A percentile compares a stretch with the other conserved stretches of the same genome.
phyloP scores from a whole-genome alignment of 2,113 vertebrate species.

The Nesospiza acunhae region DNA sequence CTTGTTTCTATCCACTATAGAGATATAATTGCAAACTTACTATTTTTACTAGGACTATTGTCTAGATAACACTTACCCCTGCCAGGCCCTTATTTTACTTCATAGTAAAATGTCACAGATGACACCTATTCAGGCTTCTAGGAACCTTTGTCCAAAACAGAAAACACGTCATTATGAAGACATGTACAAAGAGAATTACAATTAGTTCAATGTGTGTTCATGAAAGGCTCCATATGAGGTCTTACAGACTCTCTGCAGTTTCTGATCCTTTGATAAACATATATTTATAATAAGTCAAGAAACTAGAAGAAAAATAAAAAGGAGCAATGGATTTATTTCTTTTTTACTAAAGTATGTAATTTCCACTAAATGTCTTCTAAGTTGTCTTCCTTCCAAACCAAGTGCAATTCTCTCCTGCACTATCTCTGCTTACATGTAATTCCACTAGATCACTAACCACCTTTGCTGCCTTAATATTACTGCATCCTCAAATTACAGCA shows the following conservation, averaged over 20 bases:
- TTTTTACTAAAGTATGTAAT: background rate
- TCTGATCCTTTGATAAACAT: conserved; percentile 26
- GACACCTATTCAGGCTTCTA: conserved; percentile 21
- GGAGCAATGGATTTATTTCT: background rate
- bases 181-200: conserved; percentile 5
- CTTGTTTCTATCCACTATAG: conserved; percentile 26
- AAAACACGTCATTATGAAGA: conserved; percentile 50
- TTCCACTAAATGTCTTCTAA: background rate
- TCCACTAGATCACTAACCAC: background rate
- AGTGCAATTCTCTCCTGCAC: background rate
- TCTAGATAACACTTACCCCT: conserved; percentile 42
- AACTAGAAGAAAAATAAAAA: background rate
- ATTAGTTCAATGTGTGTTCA: background rate
- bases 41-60: conserved; percentile 53
- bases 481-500: background rate
- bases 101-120: conserved; percentile 46
- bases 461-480: background rate
- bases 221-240: conserved; percentile 45
- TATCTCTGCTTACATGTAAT: background rate
- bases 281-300: conserved; percentile 17
- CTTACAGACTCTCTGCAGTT: conserved; percentile 2
- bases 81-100: conserved; percentile 25
- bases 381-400: background rate
- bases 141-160: conserved; percentile 9
- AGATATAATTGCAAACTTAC: conserved; percentile 39